Conservation (phyloP, 2,888 invertebrate genomes). For the Mythimna pallens region DNA sequence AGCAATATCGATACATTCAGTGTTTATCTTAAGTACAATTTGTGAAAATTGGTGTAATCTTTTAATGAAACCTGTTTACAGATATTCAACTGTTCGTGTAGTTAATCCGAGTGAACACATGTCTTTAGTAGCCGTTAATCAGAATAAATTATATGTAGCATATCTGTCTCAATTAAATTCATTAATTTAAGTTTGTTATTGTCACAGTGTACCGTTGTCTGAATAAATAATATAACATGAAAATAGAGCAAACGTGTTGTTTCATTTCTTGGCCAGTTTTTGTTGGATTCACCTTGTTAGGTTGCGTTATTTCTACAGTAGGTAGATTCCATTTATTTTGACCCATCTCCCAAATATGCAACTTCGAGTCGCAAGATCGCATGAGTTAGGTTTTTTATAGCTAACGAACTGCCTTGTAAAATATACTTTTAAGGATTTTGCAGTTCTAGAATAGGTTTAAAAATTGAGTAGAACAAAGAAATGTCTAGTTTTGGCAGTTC, state of each 20-base stretch:
- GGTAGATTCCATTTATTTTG: no score
- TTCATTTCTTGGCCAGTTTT: constrained; percentile 76
- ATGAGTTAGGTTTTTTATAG: no score
- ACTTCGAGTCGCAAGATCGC: no score
- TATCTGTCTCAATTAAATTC: constrained; percentile 84
- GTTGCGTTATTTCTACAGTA: background rate
- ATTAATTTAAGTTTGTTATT: constrained; percentile 90
- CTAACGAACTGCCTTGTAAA: no score
- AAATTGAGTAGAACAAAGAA: no score
- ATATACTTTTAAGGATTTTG: no score
- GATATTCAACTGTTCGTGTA: constrained; percentile 71
- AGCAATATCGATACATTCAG: constrained; percentile 62
- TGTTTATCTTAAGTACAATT: constrained; percentile 74
- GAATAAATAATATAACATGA: constrained; percentile 89
- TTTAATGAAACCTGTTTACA: constrained; percentile 61
- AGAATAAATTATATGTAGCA: constrained; percentile 77
- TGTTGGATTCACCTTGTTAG: constrained; percentile 4
- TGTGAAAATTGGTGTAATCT: constrained; percentile 70
- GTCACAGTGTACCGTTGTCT: constrained; percentile 91
- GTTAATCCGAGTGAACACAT: constrained; percentile 73
- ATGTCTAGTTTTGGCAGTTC: no score
- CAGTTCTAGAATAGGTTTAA: no score
- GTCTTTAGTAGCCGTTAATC: constrained; percentile 78
- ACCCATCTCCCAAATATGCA: no score
- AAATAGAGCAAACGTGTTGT: constrained; percentile 85